Base-by-base conservation (phyloP, 2,888 invertebrate species). In the Lasioglossum zephyrum region DNA sequence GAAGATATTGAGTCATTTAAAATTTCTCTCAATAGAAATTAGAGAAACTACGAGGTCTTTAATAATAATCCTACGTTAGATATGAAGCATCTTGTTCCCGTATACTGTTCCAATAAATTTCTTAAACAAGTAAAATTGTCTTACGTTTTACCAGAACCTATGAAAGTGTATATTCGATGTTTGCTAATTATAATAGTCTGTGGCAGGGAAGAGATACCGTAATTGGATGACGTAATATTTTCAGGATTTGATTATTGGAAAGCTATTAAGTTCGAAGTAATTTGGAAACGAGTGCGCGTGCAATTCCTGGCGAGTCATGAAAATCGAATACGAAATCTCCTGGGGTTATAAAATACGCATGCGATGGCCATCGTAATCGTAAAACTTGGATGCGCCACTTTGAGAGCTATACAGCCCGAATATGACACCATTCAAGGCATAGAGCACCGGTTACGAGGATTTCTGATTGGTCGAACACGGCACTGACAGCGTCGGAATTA, bases 341-440 rank as follows among this genome's bases (percentile, higher is more conserved):
- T 22, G 69, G 31, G 69, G 69, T 69, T 69, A 69, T 69, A 69
- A 69, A 69, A 69, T 69, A 36, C 69, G 69, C 41, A 69, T 69
- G 41, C 69, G 69, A 69, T 69, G 39, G 69, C 69, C 41, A 36
- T 69, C 69, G 69, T 69, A 69, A 69, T 69, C 69, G 69, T 69
- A 69, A 69, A 69, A 69, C 69, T 69, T 39, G 69, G 69, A 69
- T 39, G 36, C 39, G 41, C 22, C 69, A 69, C 69, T 69, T 39
- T 69, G 41, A 39, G 69, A 22, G 69, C 36, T 69, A 69, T 69
- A 69, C 22, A 69, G n/a, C 69, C 41, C 69, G 69, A 69, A 39
- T 69, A 69, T 69, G 69, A 41, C 69, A 39, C 41, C 69, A 69
- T 69, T 69, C 69, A 9, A 69, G 69, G 39, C 39, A 41, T 69